Evolutionary conservation across 2,113 vertebrate genomes (phyloP).

Genomic region (Piprites chloris): DNA sequence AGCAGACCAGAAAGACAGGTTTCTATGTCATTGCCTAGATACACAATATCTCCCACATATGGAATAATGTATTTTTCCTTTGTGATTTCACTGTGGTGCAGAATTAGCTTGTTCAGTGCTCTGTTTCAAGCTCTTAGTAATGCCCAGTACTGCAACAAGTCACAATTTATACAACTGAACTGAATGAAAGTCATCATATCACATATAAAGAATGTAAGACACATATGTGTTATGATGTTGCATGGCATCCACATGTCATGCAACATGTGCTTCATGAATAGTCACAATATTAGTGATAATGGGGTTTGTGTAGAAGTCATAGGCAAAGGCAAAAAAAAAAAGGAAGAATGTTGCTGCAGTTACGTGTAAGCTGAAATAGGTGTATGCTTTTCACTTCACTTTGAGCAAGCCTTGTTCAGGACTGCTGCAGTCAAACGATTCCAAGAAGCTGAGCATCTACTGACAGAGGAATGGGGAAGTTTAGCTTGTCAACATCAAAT

Average conservation of each 20-base stretch:
- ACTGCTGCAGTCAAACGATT: neutral
- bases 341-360: neutral
- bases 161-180: neutral
- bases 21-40: neutral
- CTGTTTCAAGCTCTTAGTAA: neutral
- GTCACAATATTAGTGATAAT: neutral
- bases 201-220: neutral
- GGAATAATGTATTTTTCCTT: neutral
- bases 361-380: neutral
- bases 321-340: neutral
- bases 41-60: neutral
- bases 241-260: neutral
- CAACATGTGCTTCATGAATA: neutral
- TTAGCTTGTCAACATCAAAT: neutral
- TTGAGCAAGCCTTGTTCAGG: neutral
- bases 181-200: neutral
- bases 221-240: neutral
- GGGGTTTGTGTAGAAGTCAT: neutral
- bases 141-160: neutral
- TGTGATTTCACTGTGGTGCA: neutral
- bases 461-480: neutral
- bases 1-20: neutral
- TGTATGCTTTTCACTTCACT: neutral
- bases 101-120: neutral
- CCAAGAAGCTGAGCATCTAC: neutral